Evolutionary conservation across 2,888 invertebrate genomes (phyloP).

Genomic region (Noctua pronuba): DNA sequence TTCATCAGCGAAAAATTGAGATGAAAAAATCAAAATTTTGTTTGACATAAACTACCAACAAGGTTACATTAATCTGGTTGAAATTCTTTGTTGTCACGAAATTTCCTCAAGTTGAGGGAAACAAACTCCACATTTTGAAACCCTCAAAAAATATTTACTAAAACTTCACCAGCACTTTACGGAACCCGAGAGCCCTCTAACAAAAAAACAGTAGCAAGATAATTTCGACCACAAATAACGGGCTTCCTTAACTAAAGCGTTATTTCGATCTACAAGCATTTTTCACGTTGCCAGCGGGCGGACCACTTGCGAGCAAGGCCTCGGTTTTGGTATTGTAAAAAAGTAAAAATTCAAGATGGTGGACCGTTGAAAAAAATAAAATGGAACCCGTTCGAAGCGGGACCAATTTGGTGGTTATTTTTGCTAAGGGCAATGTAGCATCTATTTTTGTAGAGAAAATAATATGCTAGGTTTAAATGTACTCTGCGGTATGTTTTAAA

Average conservation of each 20-base stretch:
- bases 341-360: conserved; percentile 77
- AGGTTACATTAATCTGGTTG: background rate
- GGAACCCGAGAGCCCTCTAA: conserved; percentile 41
- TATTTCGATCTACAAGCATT: conserved; percentile 67
- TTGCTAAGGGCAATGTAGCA: conserved; percentile 69
- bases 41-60: background rate
- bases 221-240: conserved; percentile 77
- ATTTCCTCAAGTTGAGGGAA: background rate
- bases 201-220: conserved; percentile 55
- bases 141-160: background rate
- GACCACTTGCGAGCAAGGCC: conserved; percentile 84
- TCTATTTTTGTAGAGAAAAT: conserved; percentile 67
- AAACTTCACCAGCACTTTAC: background rate
- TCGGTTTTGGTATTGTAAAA: conserved; percentile 72
- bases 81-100: background rate
- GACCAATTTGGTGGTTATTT: conserved; percentile 77
- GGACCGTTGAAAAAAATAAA: conserved; percentile 69
- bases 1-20: background rate
- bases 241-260: conserved; percentile 68
- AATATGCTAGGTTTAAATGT: conserved; percentile 41
- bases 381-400: conserved; percentile 70
- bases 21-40: background rate
- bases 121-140: background rate
- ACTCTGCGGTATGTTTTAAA: conserved; percentile 44
- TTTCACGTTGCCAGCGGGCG: conserved; percentile 73